Conservation (phyloP, 2,797 vertebrate species). For the Pseudochirops corinnae region DNA sequence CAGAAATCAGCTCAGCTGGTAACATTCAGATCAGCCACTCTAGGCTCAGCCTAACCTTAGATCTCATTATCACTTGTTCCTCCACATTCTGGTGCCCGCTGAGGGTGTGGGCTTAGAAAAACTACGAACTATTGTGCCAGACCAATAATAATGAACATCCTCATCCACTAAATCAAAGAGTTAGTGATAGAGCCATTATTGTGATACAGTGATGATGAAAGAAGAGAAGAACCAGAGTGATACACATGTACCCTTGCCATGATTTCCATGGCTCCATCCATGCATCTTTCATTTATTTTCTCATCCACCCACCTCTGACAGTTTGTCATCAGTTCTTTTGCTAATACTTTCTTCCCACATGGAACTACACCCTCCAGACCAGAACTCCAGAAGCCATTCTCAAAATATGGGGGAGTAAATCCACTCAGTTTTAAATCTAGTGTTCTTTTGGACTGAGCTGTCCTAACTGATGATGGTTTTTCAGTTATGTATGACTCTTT, state of each 20-base stretch:
- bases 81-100: neutral
- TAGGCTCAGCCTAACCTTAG: neutral
- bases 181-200: neutral
- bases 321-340: neutral
- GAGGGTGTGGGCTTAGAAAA: neutral
- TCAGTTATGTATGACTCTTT: neutral
- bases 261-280: neutral
- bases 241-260: neutral
- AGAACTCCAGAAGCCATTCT: neutral
- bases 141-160: neutral
- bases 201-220: neutral
- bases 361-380: neutral
- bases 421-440: neutral
- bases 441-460: neutral
- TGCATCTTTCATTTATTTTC: neutral
- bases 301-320: neutral
- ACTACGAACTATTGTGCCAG: neutral
- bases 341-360: neutral
- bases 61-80: neutral
- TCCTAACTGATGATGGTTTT: neutral
- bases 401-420: neutral
- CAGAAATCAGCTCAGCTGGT: neutral
- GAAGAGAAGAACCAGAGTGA: too few relatives aligned
- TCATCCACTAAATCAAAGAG: neutral
- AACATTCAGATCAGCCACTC: neutral